These are phyloP conservation scores for Danaus chrysippus DNA, from an alignment of 2,888 invertebrate species.

Conservation along the genomic window DNA sequence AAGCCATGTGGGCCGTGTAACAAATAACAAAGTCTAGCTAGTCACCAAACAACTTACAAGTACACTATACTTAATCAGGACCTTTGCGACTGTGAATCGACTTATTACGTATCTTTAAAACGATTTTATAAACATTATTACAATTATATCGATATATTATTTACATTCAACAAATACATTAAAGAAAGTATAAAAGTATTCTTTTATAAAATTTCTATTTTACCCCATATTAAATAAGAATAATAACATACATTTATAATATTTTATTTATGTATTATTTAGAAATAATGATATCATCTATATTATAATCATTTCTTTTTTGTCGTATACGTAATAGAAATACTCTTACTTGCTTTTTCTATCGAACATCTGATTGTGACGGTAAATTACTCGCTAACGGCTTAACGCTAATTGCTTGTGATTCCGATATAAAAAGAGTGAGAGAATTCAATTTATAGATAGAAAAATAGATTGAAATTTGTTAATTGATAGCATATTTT, in stretches of 20 bases:
- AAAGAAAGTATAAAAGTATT: no score
- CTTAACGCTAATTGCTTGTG: conserved; percentile 62
- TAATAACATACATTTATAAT: no score
- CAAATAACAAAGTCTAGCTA: background rate
- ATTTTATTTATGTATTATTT: no score
- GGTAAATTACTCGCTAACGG: conserved; percentile 70
- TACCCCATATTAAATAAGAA: no score
- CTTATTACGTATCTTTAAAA: conserved; percentile 3
- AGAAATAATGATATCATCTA: no score
- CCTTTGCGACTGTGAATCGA: background rate
- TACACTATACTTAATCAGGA: conserved; percentile 3
- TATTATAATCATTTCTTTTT: background rate
- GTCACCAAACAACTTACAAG: background rate
- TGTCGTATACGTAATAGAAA: conserved; percentile 39
- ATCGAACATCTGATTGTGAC: conserved; percentile 57
- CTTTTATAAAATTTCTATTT: no score
- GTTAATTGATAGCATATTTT: background rate
- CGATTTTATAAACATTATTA: background rate
- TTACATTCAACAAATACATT: no score
- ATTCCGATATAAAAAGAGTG: conserved; percentile 56
- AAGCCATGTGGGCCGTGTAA: background rate
- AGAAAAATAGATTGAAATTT: background rate
- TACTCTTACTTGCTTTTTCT: conserved; percentile 23
- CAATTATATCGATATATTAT: background rate
- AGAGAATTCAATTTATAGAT: conserved; percentile 36